Base-by-base conservation (phyloP, 2,797 vertebrate species). In the Melanotaenia pygmaea region DNA sequence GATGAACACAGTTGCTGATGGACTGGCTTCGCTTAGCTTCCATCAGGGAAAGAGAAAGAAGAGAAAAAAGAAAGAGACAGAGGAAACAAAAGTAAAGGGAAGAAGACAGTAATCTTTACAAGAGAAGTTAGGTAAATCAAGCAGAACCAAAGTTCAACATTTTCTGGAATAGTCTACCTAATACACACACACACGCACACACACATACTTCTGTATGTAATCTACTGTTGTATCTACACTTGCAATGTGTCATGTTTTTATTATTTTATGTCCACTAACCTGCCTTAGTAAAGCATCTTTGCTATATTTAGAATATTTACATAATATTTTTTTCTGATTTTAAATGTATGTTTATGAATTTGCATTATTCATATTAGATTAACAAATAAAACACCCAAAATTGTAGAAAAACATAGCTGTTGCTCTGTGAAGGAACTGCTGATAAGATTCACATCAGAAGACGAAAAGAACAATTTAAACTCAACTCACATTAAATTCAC, bases 1-100 rank as follows among this genome's bases (percentile, higher is more conserved):
- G 98, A 91, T 98, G 97, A 74, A 95, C 97, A 97, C 98, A 99
- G 96, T 97, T 99, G 98, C 96, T 97, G 97, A 99, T 97, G 96
- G 98, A 99, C 92, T 98, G 97, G 95, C 98, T 99, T 96, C 98
- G 95, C 95, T 98, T 99, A 94, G 98, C 98, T 99, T 97, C 93
- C 95, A 92, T 91, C 78, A 85, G 89, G 91, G 81, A 92, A 93
- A 77, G 93, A 84, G 85, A 91, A 93, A 92, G 92, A 94, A 35
- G 87, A 72, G 61, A 76, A 64, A 69, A 75, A 56, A 83, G 67
- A 86, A 81, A 91, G 92, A 89, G 73, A 86, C 28, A 86, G 79
- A 63, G 62, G 73, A 82, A 82, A 87, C 10, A 81, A 66, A 81
- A 67, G 77, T 63, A 86, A 76, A 86, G 68, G 51, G 59, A 86